phyloP scores from a whole-genome alignment of 1,140 invertebrate species.

The Melanaphis sacchari region DNA sequence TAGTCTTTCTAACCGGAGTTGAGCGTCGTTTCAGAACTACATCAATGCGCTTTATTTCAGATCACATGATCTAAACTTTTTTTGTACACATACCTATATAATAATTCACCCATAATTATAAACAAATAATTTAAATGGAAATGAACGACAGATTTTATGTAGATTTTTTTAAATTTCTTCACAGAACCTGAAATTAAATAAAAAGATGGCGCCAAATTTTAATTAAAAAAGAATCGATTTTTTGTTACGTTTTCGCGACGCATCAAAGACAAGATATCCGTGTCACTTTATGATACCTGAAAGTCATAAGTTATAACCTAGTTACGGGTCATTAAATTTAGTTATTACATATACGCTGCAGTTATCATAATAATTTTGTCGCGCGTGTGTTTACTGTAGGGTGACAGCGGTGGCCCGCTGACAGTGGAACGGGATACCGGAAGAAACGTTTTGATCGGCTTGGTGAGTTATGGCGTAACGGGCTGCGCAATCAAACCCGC shows the following conservation, averaged over 20 bases:
- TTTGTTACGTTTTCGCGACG: neutral
- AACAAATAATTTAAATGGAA: neutral
- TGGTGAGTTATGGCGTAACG: slow-evolving; percentile 65
- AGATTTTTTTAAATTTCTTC: neutral
- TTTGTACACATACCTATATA: neutral
- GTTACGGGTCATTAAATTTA: too few species aligned
- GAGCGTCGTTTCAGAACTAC: neutral
- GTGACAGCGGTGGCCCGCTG: slow-evolving; percentile 64
- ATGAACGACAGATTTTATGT: neutral
- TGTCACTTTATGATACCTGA: too few species aligned
- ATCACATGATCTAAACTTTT: neutral
- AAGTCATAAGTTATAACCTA: too few species aligned
- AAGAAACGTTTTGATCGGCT: slow-evolving; percentile 62
- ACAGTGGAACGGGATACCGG: slow-evolving; percentile 61
- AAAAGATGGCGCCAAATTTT: neutral
- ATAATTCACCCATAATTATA: neutral
- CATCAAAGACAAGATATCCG: neutral
- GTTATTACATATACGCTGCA: too few species aligned
- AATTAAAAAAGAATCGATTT: neutral
- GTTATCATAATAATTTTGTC: neutral
- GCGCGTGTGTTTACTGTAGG: slow-evolving; percentile 59
- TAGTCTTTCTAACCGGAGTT: neutral
- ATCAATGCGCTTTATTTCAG: neutral
- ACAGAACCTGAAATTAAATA: neutral
- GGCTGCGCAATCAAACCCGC: slow-evolving; percentile 64